These are phyloP conservation scores for Mastacembelus armatus DNA, from an alignment of 2,797 vertebrate genomes.

Conservation along the genomic window DNA sequence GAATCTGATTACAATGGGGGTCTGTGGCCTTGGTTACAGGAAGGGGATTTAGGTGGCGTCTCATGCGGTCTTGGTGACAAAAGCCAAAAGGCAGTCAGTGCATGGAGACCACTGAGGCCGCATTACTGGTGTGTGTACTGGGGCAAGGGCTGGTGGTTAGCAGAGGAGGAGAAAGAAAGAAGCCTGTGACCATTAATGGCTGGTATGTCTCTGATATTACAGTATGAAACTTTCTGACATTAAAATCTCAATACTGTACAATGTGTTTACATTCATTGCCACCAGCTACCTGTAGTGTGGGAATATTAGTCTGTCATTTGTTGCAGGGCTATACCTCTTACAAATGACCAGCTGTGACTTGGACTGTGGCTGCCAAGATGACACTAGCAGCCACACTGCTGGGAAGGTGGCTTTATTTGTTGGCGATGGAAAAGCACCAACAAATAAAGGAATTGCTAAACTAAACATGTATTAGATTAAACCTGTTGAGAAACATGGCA, in stretches of 20 bases:
- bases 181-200: background rate
- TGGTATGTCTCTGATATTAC: background rate
- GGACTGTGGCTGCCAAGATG: background rate
- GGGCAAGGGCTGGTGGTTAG: conserved; percentile 4
- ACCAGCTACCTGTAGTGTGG: background rate
- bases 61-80: conserved; percentile 70
- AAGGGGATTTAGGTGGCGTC: conserved; percentile 79
- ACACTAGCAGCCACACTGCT: background rate
- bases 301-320: background rate
- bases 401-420: background rate
- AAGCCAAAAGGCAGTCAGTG: conserved; percentile 62
- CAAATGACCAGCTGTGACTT: background rate
- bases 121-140: conserved; percentile 29
- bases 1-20: conserved; percentile 76
- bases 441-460: conserved; percentile 28
- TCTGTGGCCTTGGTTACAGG: conserved; percentile 73
- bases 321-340: background rate
- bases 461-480: conserved; percentile 9
- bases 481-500: background rate
- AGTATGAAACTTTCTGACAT: background rate
- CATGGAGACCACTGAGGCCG: conserved; percentile 60
- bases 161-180: conserved; percentile 48
- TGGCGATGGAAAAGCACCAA: conserved; percentile 3
- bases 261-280: background rate
- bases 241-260: background rate